Evolutionary conservation across 2,888 invertebrate genomes (phyloP).

Genomic region (Mesorhabditis sp.): DNA sequence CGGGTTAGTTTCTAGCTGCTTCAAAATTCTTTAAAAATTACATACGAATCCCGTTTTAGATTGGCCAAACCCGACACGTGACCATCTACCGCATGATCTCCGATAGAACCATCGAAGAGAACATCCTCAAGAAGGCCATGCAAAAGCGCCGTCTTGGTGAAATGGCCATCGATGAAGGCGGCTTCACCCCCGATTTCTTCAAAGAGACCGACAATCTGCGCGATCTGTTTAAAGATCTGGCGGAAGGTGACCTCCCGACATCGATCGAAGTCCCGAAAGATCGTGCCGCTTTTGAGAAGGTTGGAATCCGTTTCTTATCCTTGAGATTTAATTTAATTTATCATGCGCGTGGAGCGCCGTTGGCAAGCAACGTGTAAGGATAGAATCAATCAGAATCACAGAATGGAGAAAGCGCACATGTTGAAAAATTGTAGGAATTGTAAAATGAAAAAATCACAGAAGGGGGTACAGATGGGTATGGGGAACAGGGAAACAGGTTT

Average conservation of each 20-base stretch:
- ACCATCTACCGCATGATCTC: conserved; percentile 94
- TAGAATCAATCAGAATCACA: background rate
- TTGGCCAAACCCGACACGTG: conserved; percentile 97
- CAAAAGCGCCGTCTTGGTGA: conserved; percentile 92
- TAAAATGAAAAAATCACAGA: too few species aligned
- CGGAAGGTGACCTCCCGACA: too few species aligned
- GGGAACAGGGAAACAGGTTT: too few species aligned
- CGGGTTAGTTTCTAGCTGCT: conserved; percentile 27
- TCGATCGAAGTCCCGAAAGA: too few species aligned
- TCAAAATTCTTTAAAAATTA: conserved; percentile 2
- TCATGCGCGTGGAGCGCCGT: too few species aligned
- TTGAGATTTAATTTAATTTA: too few species aligned
- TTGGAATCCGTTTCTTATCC: too few species aligned
- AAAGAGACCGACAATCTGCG: conserved; percentile 63
- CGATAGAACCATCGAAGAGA: conserved; percentile 95
- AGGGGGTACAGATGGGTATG: too few species aligned
- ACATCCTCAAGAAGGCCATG: conserved; percentile 95
- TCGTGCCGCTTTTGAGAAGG: too few species aligned
- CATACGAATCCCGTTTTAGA: conserved; percentile 65
- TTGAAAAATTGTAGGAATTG: background rate
- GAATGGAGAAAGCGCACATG: background rate
- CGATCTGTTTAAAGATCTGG: conserved; percentile 8
- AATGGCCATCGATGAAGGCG: conserved; percentile 95
- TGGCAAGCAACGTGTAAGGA: too few species aligned
- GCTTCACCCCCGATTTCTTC: conserved; percentile 94